These are phyloP conservation scores for Amphiprion ocellaris DNA, from an alignment of 2,113 vertebrate genomes.

Conservation along the genomic window DNA sequence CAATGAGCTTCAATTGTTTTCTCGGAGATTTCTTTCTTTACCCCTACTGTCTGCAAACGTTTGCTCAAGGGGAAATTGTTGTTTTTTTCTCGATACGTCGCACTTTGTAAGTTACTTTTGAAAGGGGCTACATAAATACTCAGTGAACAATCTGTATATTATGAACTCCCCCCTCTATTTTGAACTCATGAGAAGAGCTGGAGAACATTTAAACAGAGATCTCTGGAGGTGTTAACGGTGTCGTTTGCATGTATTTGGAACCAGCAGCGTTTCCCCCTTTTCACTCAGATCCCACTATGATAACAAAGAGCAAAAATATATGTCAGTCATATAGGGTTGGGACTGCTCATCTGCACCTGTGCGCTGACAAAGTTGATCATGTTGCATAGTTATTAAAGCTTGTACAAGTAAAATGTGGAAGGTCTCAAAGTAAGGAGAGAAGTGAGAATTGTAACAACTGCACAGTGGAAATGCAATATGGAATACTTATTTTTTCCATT, in stretches of 20 bases:
- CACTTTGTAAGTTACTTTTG: background rate
- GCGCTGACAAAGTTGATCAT: background rate
- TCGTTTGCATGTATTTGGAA: slow-evolving; percentile 23
- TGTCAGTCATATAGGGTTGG: slow-evolving; percentile 19
- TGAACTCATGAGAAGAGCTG: background rate
- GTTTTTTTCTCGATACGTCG: background rate
- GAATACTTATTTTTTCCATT: background rate
- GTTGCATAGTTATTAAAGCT: slow-evolving; percentile 19
- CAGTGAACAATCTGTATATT: background rate
- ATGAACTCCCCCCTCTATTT: background rate
- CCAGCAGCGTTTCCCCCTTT: background rate
- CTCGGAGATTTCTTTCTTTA: background rate
- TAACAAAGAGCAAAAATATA: slow-evolving; percentile 36
- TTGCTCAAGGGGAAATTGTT: slow-evolving; percentile 10
- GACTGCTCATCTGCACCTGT: slow-evolving; percentile 20
- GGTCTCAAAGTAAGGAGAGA: background rate
- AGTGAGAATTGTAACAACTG: background rate
- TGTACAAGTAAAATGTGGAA: background rate
- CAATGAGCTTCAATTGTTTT: slow-evolving; percentile 1
- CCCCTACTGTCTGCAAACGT: background rate
- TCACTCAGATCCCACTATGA: slow-evolving; percentile 13
- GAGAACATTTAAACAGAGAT: slow-evolving; percentile 10
- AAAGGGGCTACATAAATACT: background rate
- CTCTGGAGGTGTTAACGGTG: slow-evolving; percentile 13
- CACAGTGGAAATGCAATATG: background rate